phyloP scores from a whole-genome alignment of 2,113 vertebrate species.

The Hylia prasina region DNA sequence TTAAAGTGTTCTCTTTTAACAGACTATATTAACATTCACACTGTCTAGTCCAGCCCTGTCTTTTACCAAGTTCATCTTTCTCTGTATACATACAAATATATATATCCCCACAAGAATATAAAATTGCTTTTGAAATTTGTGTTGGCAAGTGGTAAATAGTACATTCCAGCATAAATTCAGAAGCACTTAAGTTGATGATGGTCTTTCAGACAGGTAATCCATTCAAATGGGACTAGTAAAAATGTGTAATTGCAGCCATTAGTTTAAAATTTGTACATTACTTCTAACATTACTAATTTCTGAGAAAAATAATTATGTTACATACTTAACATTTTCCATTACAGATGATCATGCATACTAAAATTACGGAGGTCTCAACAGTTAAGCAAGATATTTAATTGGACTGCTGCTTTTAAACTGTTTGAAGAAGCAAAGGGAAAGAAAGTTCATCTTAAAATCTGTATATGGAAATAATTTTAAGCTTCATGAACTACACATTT shows the following conservation, averaged over 20 bases:
- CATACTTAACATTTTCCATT: conserved; percentile 39
- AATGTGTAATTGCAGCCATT: background rate
- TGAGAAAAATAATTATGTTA: background rate
- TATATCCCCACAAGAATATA: background rate
- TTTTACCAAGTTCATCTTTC: background rate
- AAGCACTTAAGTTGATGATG: background rate
- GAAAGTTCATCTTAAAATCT: conserved; percentile 33
- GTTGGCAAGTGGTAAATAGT: conserved; percentile 28
- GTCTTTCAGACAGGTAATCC: conserved; percentile 27
- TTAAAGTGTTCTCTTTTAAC: conserved; percentile 11
- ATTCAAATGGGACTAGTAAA: conserved; percentile 20
- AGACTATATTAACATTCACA: background rate
- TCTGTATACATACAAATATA: background rate
- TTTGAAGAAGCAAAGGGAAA: conserved; percentile 45
- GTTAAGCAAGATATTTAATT: conserved; percentile 36
- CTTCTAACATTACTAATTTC: background rate
- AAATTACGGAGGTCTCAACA: background rate
- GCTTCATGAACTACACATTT: conserved; percentile 40
- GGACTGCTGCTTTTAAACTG: conserved; percentile 39
- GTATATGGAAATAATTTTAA: conserved; percentile 49
- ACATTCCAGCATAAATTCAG: background rate
- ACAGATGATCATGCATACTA: conserved; percentile 23
- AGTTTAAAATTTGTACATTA: conserved; percentile 3
- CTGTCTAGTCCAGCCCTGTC: background rate
- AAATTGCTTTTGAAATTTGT: conserved; percentile 36